A percentile compares a stretch with the other conserved stretches of the same genome.
Evolutionary conservation across 1,140 invertebrate genomes (phyloP).

Genomic region (Drosophila orosa): DNA sequence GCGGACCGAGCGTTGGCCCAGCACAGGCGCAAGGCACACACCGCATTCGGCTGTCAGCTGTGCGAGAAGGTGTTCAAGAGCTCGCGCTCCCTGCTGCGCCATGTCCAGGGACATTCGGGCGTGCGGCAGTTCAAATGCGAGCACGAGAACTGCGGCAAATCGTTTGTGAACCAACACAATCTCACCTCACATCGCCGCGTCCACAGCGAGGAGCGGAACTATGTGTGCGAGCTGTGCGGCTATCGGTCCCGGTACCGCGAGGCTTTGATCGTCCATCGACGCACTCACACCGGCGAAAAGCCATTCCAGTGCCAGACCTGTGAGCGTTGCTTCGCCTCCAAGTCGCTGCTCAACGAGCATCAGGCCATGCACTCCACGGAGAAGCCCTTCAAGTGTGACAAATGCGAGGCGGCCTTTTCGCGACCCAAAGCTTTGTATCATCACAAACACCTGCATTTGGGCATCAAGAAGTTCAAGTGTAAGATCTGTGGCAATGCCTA

Average conservation of each 20-base stretch:
- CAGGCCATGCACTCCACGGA: slow-evolving; percentile 94
- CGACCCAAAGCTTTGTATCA: slow-evolving; percentile 94
- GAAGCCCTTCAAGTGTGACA: slow-evolving; percentile 90
- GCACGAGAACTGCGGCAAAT: slow-evolving; percentile 69
- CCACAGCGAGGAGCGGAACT: slow-evolving; percentile 66
- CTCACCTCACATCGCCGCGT: slow-evolving; percentile 65
- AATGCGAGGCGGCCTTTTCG: slow-evolving; percentile 91
- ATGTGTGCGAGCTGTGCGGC: slow-evolving; percentile 76
- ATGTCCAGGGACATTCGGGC: slow-evolving; percentile 64
- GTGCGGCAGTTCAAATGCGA: slow-evolving; percentile 65
- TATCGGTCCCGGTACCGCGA: slow-evolving; percentile 85
- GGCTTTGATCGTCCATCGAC: slow-evolving; percentile 96
- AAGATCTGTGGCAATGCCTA: slow-evolving; percentile 85
- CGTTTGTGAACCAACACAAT: slow-evolving; percentile 70
- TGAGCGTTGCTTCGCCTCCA: slow-evolving; percentile 66
- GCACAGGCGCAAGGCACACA: slow-evolving; percentile 63
- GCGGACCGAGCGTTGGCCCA: slow-evolving; percentile 56
- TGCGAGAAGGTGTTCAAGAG: slow-evolving; percentile 73
- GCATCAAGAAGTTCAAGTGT: slow-evolving; percentile 92
- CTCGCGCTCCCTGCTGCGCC: slow-evolving; percentile 55
- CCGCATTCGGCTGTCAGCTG: slow-evolving; percentile 57
- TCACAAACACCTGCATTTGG: slow-evolving; percentile 92
- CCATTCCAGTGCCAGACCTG: slow-evolving; percentile 87
- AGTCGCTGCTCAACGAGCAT: slow-evolving; percentile 71
- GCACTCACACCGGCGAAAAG: slow-evolving; percentile 98